These are phyloP conservation scores for Macrostomum cliftonense DNA, from an alignment of 2,888 invertebrate species.

Conservation along the genomic window DNA sequence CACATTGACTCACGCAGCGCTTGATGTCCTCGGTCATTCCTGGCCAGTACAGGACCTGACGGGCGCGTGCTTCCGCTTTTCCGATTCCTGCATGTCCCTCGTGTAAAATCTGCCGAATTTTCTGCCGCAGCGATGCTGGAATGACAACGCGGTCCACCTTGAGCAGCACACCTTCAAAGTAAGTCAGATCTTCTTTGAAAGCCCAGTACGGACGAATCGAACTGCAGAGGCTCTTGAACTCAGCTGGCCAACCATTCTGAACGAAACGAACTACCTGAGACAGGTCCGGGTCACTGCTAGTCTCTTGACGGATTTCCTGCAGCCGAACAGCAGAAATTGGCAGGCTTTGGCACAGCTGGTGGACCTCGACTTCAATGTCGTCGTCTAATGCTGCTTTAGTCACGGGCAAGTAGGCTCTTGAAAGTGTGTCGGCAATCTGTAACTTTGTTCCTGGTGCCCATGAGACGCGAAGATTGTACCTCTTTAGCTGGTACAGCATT, in stretches of 20 bases:
- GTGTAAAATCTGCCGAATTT: slow-evolving; percentile 7
- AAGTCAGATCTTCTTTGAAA: background rate
- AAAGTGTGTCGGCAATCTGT: slow-evolving; percentile 12
- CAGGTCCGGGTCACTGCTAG: background rate
- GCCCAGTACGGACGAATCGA: background rate
- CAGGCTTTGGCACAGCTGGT: too few species aligned
- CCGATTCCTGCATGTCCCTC: slow-evolving; percentile 4
- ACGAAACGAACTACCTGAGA: background rate
- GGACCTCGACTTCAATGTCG: too few species aligned
- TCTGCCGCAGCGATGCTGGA: slow-evolving; percentile 4
- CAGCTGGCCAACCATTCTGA: slow-evolving; percentile 4
- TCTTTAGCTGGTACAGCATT: slow-evolving; percentile 11
- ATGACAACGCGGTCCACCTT: slow-evolving; percentile 4
- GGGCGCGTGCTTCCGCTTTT: slow-evolving; percentile 2
- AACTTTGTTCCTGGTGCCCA: slow-evolving; percentile 11
- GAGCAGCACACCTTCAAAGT: slow-evolving; percentile 6
- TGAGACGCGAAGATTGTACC: slow-evolving; percentile 11
- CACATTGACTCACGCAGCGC: slow-evolving; percentile 1
- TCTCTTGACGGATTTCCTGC: background rate
- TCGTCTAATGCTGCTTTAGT: too few species aligned
- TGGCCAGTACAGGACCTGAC: slow-evolving; percentile 9
- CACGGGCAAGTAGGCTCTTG: background rate
- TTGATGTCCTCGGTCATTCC: slow-evolving; percentile 5
- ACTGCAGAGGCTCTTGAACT: background rate
- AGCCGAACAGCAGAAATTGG: too few species aligned